Base-by-base conservation (phyloP, 2,888 invertebrate species). In the Cheilosia grossa region DNA sequence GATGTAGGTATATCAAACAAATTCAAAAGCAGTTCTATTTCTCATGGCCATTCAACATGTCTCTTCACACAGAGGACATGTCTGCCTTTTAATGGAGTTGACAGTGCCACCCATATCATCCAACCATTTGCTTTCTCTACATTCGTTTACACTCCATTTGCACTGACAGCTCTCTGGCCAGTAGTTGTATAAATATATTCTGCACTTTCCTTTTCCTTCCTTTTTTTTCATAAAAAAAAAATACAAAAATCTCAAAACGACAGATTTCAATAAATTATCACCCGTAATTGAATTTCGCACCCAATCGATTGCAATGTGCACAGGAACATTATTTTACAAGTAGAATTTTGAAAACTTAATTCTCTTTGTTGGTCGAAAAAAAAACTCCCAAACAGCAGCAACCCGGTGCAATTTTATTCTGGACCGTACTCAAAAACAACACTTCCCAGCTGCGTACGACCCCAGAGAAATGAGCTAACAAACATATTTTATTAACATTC, bases 401-500 rank as follows among this genome's bases (percentile, higher is more conserved):
- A 64, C 42, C 21, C 49, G 67, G 27, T 49, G 44, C n/a, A 63
- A 42, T 78, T 78, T 47, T 58, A 59, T 70, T 78, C 54, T 54
- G 42, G 66, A 78, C 78, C 82, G 78, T 82, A 61, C 58, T 82
- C 82, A 78, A 72, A 53, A 81, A 77, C 40, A 73, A 51, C 78
- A 73, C 33, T 63, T 37, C 27, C 66, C 78, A 78, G 73, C 66
- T 78, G 72, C 44, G 61, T 67, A 37, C 63, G 66, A 78, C 82
- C 73, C 72, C 49, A 51, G 58, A 51, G 72, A 56, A 63, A 75
- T 67, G 66, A 63, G 61, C 67, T 75, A 63, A 54, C 47, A 42
- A 82, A 73, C 78, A 82, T 59, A 73, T 72, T 78, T 75, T 82
- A 78, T 82, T 73, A 67, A 82, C 42, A 66, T 63, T 78, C 49